Evolutionary conservation across 2,113 vertebrate genomes (phyloP).

Genomic region (Bambusicola thoracicus): DNA sequence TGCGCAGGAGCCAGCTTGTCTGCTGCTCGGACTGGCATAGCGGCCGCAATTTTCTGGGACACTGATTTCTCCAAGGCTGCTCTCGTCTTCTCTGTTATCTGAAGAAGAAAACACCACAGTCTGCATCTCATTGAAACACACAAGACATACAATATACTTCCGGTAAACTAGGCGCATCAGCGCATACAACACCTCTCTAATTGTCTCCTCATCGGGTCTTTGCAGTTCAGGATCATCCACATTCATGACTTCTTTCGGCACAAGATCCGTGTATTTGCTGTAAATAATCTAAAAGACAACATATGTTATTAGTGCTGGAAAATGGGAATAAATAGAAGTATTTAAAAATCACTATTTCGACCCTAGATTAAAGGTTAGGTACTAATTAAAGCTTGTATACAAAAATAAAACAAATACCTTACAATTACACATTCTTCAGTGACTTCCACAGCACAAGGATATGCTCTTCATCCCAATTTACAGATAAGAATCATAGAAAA

Average conservation of each 20-base stretch:
- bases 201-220: constrained; percentile 93
- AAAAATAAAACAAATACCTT: neutral
- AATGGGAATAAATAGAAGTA: constrained; percentile 6
- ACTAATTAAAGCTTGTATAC: neutral
- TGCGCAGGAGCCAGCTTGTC: constrained; percentile 97
- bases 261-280: constrained; percentile 96
- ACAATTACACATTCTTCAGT: neutral
- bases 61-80: constrained; percentile 93
- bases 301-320: constrained; percentile 39
- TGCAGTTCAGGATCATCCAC: constrained; percentile 91
- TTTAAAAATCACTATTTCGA: constrained; percentile 16
- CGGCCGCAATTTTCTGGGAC: constrained; percentile 97
- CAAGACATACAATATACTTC: neutral
- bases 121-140: neutral
- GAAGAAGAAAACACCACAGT: constrained; percentile 38
- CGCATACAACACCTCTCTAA: constrained; percentile 86
- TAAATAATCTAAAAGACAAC: constrained; percentile 88
- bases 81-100: constrained; percentile 98
- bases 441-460: neutral
- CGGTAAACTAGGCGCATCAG: neutral
- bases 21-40: constrained; percentile 97
- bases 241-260: constrained; percentile 95
- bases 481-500: neutral
- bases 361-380: neutral
- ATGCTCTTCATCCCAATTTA: neutral